These are phyloP conservation scores for Galagoides demidoff DNA, from an alignment of 2,797 vertebrate species.

Conservation along the genomic window DNA sequence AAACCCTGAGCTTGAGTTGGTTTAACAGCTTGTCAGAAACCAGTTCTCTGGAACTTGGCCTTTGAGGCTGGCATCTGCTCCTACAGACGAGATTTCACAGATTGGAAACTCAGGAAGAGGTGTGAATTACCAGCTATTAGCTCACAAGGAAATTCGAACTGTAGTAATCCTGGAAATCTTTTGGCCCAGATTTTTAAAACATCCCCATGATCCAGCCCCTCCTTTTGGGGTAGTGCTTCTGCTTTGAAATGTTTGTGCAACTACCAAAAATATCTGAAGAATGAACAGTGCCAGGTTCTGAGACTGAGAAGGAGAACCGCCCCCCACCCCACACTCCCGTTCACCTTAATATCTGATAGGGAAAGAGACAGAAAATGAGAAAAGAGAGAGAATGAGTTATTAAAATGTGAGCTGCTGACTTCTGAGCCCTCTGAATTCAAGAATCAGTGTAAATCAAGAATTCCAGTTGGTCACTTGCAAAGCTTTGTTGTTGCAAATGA, in stretches of 20 bases:
- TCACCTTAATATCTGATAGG: neutral
- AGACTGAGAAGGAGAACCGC: neutral
- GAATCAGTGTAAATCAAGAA: neutral
- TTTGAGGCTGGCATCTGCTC: conserved; percentile 24
- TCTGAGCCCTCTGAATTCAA: neutral
- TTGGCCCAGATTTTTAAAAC: conserved; percentile 19
- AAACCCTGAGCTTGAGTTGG: conserved; percentile 40
- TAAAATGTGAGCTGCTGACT: neutral
- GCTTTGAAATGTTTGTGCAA: neutral
- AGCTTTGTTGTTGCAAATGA: neutral
- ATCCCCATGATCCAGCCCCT: neutral
- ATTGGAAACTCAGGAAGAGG: conserved; percentile 53
- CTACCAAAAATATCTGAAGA: neutral
- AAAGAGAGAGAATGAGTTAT: neutral
- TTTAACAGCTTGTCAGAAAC: conserved; percentile 61
- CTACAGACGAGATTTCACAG: conserved; percentile 35
- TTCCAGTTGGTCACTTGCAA: neutral
- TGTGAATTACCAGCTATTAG: conserved; percentile 56
- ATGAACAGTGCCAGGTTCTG: neutral
- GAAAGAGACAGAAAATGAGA: neutral
- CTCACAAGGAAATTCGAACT: conserved; percentile 13
- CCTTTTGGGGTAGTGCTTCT: neutral
- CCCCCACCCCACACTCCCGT: neutral
- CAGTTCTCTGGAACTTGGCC: conserved; percentile 52
- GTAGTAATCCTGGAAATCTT: conserved; percentile 57